These are phyloP conservation scores for Patagioenas fasciata DNA, from an alignment of 2,113 vertebrate species.

Conservation along the genomic window DNA sequence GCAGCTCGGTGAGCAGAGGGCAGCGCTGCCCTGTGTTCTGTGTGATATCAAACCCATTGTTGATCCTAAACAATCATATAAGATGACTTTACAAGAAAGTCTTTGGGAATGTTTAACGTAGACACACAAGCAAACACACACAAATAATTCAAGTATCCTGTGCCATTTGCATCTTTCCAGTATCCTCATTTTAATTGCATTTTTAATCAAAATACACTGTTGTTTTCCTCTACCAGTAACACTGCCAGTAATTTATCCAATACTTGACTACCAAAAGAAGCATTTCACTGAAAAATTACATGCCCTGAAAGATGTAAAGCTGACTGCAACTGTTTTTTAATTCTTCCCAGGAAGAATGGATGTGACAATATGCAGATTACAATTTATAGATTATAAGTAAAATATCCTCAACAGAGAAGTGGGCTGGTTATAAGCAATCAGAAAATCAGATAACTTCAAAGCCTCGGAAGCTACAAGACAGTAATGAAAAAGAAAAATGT, in stretches of 20 bases:
- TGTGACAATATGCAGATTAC: background rate
- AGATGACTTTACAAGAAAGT: background rate
- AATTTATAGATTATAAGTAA: background rate
- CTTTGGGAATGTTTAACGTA: background rate
- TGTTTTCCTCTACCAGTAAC: background rate
- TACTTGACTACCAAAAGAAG: background rate
- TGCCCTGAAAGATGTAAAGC: background rate
- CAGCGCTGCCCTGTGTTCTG: background rate
- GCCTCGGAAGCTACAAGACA: background rate
- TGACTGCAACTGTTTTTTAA: background rate
- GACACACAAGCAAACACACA: rapidly evolving
- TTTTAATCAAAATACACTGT: background rate
- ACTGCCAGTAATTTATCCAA: background rate
- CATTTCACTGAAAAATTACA: background rate
- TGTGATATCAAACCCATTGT: rapidly evolving
- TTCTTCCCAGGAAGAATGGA: background rate
- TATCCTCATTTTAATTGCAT: background rate
- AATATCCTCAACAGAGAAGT: background rate
- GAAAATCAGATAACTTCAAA: background rate
- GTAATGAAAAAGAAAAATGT: background rate
- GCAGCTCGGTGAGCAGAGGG: no score
- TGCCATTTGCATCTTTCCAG: background rate
- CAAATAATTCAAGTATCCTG: background rate
- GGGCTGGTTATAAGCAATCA: background rate
- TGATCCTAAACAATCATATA: background rate